Evolutionary conservation across 2,888 invertebrate genomes (phyloP).

Genomic region (Orthosia incerta): DNA sequence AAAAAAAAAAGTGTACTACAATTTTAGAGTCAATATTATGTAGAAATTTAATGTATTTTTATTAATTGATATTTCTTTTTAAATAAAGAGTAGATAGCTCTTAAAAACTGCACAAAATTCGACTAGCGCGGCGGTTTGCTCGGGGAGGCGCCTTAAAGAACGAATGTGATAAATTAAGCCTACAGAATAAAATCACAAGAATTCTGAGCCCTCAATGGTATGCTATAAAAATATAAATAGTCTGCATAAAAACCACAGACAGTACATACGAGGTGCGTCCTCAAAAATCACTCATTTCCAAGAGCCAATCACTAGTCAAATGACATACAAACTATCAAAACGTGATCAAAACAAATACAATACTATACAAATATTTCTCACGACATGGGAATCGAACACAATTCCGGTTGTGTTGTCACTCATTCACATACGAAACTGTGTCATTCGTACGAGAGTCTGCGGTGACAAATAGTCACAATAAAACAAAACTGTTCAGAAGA

Average conservation of each 20-base stretch:
- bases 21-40: too few species aligned
- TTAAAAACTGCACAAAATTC: too few species aligned
- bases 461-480: background rate
- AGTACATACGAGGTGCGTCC: background rate
- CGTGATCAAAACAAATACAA: background rate
- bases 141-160: too few species aligned
- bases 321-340: background rate
- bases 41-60: too few species aligned
- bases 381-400: background rate
- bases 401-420: background rate
- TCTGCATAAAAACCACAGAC: too few species aligned
- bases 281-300: background rate
- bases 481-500: constrained; percentile 12
- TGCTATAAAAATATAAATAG: too few species aligned
- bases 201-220: too few species aligned
- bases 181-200: background rate
- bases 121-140: too few species aligned
- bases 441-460: constrained; percentile 16
- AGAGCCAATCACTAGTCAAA: background rate
- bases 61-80: too few species aligned
- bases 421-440: constrained; percentile 19
- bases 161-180: too few species aligned
- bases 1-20: too few species aligned
- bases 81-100: too few species aligned
- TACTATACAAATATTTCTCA: constrained; percentile 8